Conservation (phyloP, 1,140 invertebrate species). For the Amphibalanus amphitrite region DNA sequence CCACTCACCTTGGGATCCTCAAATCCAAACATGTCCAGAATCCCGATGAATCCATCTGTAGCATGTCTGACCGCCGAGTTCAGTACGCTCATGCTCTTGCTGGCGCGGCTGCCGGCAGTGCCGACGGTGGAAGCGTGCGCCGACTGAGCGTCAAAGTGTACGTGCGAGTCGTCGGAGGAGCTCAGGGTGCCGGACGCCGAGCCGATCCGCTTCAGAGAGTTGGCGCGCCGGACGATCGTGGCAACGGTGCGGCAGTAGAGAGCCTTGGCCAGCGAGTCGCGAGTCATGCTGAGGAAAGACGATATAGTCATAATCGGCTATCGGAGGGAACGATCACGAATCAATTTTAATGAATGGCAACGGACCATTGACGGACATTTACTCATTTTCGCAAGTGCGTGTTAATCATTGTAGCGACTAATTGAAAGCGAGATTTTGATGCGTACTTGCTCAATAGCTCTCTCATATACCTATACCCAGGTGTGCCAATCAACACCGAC, state of each 20-base stretch:
- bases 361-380: background rate
- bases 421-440: background rate
- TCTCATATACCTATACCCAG: too few relatives aligned
- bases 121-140: conserved; percentile 73
- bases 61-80: conserved; percentile 82
- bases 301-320: background rate
- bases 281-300: background rate
- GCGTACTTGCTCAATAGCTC: too few relatives aligned
- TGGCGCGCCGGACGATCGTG: conserved; percentile 77
- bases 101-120: conserved; percentile 64
- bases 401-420: background rate
- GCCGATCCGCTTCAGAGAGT: conserved; percentile 72
- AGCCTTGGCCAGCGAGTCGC: conserved; percentile 79
- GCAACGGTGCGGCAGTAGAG: conserved; percentile 87
- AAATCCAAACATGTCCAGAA: conserved; percentile 90
- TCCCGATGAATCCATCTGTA: conserved; percentile 88
- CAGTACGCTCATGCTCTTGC: conserved; percentile 58
- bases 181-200: conserved; percentile 33
- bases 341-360: too few relatives aligned
- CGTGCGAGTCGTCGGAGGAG: background rate
- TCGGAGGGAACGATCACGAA: too few relatives aligned
- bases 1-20: conserved; percentile 38
- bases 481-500: too few relatives aligned
- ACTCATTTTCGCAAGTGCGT: background rate
- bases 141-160: conserved; percentile 26